Evolutionary conservation across 2,797 vertebrate species (phyloP).

Genomic region (Chaunax sp.): DNA sequence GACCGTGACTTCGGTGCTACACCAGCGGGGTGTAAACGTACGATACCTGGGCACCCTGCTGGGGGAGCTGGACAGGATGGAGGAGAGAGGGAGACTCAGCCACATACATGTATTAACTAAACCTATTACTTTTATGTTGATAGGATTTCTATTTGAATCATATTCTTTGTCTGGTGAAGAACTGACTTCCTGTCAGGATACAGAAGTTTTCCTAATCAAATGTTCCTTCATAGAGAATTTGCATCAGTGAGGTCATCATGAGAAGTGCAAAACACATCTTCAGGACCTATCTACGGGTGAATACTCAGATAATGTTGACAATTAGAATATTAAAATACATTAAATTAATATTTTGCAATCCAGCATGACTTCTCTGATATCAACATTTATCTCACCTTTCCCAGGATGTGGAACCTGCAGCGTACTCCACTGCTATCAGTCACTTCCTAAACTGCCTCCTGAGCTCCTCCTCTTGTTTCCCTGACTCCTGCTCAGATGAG

Average conservation of each 20-base stretch:
- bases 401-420: conserved; percentile 93
- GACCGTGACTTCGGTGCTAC: conserved; percentile 89
- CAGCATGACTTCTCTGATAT: background rate
- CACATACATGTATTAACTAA: conserved; percentile 85
- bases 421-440: conserved; percentile 93
- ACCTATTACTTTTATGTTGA: background rate
- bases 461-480: conserved; percentile 88
- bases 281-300: conserved; percentile 93
- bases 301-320: background rate
- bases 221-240: conserved; percentile 87
- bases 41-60: conserved; percentile 92
- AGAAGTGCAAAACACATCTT: conserved; percentile 96
- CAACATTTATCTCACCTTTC: background rate
- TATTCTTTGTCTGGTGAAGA: background rate
- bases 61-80: conserved; percentile 82
- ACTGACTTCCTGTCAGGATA: background rate
- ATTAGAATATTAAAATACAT: background rate
- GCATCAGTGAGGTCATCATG: conserved; percentile 90
- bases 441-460: conserved; percentile 98
- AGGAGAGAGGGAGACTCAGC: conserved; percentile 84
- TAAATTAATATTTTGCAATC: background rate
- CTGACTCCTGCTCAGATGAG: conserved; percentile 86
- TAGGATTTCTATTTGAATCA: background rate
- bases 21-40: conserved; percentile 92
- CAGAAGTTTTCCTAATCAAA: conserved; percentile 16